Conservation (phyloP, 2,888 invertebrate genomes). For the Nematopogon swammerdamellus region DNA sequence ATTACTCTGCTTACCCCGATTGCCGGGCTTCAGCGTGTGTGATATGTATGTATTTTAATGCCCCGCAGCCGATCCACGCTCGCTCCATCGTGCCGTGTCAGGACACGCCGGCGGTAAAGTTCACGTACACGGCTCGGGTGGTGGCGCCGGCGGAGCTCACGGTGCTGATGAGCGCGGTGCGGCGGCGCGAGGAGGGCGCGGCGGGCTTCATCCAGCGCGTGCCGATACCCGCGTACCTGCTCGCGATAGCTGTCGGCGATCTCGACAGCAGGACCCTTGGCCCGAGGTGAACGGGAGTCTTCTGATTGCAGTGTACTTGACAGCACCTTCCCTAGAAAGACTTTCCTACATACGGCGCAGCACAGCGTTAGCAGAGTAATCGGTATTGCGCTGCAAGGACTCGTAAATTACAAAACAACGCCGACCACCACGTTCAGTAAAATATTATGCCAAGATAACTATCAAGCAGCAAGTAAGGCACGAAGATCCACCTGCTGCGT, state of each 20-base stretch:
- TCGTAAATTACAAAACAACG: too few species aligned
- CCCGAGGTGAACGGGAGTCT: constrained; percentile 43
- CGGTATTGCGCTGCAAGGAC: too few species aligned
- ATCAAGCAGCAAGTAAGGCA: too few species aligned
- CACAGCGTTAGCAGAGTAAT: too few species aligned
- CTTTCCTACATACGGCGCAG: too few species aligned
- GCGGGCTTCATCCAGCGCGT: constrained; percentile 69
- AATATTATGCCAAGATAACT: too few species aligned
- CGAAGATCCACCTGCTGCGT: too few species aligned
- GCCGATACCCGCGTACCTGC: constrained; percentile 84
- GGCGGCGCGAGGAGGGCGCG: constrained; percentile 33
- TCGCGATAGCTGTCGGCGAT: constrained; percentile 86
- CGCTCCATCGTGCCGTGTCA: constrained; percentile 90
- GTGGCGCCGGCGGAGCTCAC: constrained; percentile 71
- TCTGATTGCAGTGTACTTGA: neutral
- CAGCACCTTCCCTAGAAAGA: too few species aligned
- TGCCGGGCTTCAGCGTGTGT: too few species aligned
- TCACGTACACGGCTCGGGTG: constrained; percentile 74
- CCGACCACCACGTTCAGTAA: too few species aligned
- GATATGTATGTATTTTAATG: too few species aligned
- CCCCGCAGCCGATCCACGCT: constrained; percentile 75
- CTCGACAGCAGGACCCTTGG: constrained; percentile 74
- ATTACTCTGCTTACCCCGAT: too few species aligned
- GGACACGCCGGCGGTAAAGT: constrained; percentile 88
- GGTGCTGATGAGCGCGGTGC: constrained; percentile 86